A percentile compares a stretch with the other conserved stretches of the same genome.
phyloP scores from a whole-genome alignment of 2,113 vertebrate genomes.

The Passer montanus region DNA sequence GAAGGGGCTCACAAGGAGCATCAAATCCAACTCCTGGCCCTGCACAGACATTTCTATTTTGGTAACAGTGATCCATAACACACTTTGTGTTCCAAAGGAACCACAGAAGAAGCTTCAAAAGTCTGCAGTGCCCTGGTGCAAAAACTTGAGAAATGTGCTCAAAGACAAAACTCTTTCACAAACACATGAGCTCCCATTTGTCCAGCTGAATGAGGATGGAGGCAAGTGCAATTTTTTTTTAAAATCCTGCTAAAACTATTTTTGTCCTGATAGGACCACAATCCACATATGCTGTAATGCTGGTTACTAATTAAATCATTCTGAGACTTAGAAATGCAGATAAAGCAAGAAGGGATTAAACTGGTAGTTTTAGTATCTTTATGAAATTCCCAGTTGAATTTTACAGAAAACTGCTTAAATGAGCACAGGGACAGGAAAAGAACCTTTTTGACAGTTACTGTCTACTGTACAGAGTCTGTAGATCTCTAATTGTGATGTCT shows the following conservation, averaged over 20 bases:
- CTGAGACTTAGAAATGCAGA: conserved; percentile 46
- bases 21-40: background rate
- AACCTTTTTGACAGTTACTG: background rate
- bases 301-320: conserved; percentile 62
- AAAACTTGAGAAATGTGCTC: background rate
- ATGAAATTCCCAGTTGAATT: conserved; percentile 60
- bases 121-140: background rate
- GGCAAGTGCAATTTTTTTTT: background rate
- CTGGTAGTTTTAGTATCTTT: conserved; percentile 56
- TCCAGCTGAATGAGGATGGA: background rate
- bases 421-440: background rate
- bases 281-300: conserved; percentile 29
- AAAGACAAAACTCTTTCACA: background rate
- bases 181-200: background rate
- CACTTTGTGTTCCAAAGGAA: background rate
- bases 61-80: background rate
- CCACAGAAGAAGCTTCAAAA: background rate
- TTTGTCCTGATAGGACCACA: conserved; percentile 27
- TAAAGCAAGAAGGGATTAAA: conserved; percentile 66
- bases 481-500: background rate
- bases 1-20: background rate
- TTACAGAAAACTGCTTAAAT: conserved; percentile 48
- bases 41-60: background rate
- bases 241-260: background rate
- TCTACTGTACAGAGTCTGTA: background rate